These are phyloP conservation scores for Malurus melanocephalus DNA, from an alignment of 2,113 vertebrate genomes.

Conservation along the genomic window DNA sequence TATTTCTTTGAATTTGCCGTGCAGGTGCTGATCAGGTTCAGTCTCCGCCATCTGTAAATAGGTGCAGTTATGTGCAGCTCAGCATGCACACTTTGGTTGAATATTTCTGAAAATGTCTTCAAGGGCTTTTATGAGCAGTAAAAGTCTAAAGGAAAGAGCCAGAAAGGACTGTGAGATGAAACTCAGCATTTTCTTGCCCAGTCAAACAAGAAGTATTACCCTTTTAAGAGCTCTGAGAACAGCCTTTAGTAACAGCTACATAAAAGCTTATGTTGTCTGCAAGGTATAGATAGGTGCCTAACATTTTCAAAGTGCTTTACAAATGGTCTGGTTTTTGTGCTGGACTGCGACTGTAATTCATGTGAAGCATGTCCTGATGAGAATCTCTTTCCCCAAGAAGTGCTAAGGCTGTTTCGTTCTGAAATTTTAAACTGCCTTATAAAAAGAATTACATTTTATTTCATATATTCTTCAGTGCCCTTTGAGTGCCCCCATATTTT, in stretches of 20 bases:
- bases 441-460: background rate
- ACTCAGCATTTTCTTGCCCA: conserved; percentile 9
- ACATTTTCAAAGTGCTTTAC: background rate
- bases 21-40: background rate
- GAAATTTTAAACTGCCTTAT: background rate
- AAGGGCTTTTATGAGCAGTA: background rate
- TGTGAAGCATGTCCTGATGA: conserved; percentile 9
- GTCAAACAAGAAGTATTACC: conserved; percentile 16
- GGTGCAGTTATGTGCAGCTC: background rate
- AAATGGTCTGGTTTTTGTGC: background rate
- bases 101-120: background rate
- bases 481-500: conserved; percentile 24
- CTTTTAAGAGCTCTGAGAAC: conserved; percentile 5
- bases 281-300: conserved; percentile 1
- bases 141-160: background rate
- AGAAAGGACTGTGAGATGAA: background rate
- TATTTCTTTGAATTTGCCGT: background rate
- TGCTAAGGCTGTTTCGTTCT: conserved; percentile 1
- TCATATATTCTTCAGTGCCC: conserved; percentile 1
- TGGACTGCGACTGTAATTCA: conserved; percentile 9
- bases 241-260: conserved; percentile 12
- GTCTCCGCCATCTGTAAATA: background rate
- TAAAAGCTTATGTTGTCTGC: background rate
- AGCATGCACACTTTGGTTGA: background rate
- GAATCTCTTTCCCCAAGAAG: background rate